phyloP scores from a whole-genome alignment of 2,113 vertebrate species.

The Corydoras sp. region DNA sequence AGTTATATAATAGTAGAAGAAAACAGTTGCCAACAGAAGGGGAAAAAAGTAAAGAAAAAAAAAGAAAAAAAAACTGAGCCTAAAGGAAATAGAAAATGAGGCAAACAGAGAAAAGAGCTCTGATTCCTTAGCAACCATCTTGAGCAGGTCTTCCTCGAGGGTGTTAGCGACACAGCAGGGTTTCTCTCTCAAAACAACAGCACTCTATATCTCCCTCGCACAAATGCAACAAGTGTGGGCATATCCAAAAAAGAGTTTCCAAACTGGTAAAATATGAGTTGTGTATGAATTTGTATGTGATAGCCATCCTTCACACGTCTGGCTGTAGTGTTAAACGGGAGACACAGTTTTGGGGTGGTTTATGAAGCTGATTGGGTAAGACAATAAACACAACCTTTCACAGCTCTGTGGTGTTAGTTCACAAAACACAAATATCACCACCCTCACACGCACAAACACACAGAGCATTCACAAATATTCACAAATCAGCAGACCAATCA shows the following conservation, averaged over 20 bases:
- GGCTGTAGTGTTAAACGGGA: conserved; percentile 33
- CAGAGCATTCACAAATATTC: conserved; percentile 27
- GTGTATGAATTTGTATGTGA: conserved; percentile 27
- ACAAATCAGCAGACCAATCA: conserved; percentile 4
- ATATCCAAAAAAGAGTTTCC: conserved; percentile 8
- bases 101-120: conserved; percentile 35
- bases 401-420: conserved; percentile 20
- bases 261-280: conserved; percentile 1
- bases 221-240: conserved; percentile 30
- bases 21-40: not conserved
- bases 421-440: conserved; percentile 25
- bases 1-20: not conserved
- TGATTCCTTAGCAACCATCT: conserved; percentile 56
- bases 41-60: conserved; percentile 9
- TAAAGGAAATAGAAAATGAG: conserved; percentile 31
- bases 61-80: conserved; percentile 1
- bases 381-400: conserved; percentile 38
- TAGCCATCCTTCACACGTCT: conserved; percentile 30
- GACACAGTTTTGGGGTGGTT: conserved; percentile 52
- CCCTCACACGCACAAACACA: conserved; percentile 16
- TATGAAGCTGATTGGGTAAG: conserved; percentile 30
- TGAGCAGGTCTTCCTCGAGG: conserved; percentile 53
- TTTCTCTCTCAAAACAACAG: conserved; percentile 54
- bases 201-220: conserved; percentile 34
- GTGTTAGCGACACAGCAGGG: conserved; percentile 49